Evolutionary conservation across 2,888 invertebrate genomes (phyloP).

Genomic region (Acleris holmiana): DNA sequence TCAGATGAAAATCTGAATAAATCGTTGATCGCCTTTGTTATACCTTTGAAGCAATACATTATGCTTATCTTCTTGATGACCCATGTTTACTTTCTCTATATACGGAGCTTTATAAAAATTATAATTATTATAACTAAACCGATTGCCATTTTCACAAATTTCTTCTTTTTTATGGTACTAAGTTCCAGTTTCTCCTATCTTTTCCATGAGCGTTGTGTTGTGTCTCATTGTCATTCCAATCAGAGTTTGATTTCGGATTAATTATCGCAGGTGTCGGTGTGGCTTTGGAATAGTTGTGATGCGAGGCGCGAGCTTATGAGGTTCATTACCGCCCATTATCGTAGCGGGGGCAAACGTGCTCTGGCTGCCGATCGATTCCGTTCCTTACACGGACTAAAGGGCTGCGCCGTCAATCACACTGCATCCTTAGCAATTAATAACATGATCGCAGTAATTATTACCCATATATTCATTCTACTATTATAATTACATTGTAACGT

Average conservation of each 20-base stretch:
- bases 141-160: not conserved
- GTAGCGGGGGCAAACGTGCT: constrained; percentile 64
- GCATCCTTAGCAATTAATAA: constrained; percentile 30
- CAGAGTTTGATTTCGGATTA: constrained; percentile 51
- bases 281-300: constrained; percentile 63
- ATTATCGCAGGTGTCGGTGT: constrained; percentile 58
- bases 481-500: not conserved
- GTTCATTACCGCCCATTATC: constrained; percentile 73
- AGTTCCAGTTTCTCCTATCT: not conserved
- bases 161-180: not conserved
- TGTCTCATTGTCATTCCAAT: constrained; percentile 27
- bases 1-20: constrained; percentile 8
- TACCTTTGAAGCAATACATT: constrained; percentile 10
- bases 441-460: constrained; percentile 16
- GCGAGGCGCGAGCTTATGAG: constrained; percentile 57
- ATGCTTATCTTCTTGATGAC: not conserved
- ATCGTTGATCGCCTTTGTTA: constrained; percentile 5
- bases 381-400: constrained; percentile 48
- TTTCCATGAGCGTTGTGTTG: constrained; percentile 1
- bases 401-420: constrained; percentile 51
- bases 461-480: not conserved
- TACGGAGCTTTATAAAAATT: constrained; percentile 3
- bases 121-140: not conserved
- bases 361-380: constrained; percentile 54
- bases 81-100: not conserved